phyloP scores from a whole-genome alignment of 2,797 vertebrate genomes.

The Semaprochilodus insignis region DNA sequence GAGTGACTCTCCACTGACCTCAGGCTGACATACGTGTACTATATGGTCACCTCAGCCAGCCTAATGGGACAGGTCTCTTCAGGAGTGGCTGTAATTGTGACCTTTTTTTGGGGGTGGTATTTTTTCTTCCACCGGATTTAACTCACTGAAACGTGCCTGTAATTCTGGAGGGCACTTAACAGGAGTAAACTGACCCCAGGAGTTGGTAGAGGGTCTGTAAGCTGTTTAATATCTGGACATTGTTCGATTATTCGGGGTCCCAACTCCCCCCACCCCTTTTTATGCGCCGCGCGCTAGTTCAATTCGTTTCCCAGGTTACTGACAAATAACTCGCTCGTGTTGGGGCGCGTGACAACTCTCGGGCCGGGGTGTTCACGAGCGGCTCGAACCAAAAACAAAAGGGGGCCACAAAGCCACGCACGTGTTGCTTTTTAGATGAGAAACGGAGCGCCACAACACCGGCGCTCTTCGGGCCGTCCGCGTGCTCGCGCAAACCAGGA shows the following conservation, averaged over 20 bases:
- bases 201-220: too few relatives aligned
- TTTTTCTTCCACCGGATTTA: too few relatives aligned
- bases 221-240: too few relatives aligned
- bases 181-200: too few relatives aligned
- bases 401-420: constrained; percentile 2
- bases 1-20: not conserved
- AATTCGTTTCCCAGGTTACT: constrained; percentile 57
- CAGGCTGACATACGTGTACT: not conserved
- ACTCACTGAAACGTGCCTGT: too few relatives aligned
- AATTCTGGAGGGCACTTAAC: too few relatives aligned
- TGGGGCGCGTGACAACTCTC: constrained; percentile 45
- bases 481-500: not conserved
- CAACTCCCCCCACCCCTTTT: constrained; percentile 42
- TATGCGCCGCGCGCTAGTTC: constrained; percentile 28
- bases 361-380: constrained; percentile 38
- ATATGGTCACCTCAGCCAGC: too few relatives aligned
- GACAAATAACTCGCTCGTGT: constrained; percentile 58
- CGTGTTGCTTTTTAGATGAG: not conserved
- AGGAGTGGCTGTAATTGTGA: too few relatives aligned
- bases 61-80: too few relatives aligned
- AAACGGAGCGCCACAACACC: not conserved
- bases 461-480: not conserved
- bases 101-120: too few relatives aligned
- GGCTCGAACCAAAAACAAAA: constrained; percentile 24
- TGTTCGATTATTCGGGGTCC: not conserved